These are phyloP conservation scores for Coptodon rendalli DNA, from an alignment of 2,113 vertebrate genomes.

Conservation along the genomic window DNA sequence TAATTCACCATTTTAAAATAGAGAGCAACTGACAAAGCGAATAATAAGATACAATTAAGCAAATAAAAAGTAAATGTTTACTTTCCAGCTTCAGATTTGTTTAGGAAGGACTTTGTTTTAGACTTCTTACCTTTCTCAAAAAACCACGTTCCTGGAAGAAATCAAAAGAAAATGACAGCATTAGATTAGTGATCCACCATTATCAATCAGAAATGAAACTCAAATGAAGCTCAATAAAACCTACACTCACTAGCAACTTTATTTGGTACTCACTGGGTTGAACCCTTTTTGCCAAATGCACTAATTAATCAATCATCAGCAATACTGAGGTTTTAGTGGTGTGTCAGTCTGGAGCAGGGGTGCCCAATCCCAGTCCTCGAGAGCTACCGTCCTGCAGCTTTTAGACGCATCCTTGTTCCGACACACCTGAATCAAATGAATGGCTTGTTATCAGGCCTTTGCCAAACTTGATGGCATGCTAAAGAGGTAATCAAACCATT, in stretches of 20 bases:
- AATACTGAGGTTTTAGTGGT: background rate
- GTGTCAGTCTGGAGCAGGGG: accelerated
- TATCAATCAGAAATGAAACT: background rate
- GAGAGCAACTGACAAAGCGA: background rate
- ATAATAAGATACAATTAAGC: accelerated
- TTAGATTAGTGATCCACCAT: background rate
- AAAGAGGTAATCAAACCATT: too few species aligned
- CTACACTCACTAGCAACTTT: background rate
- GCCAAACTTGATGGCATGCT: too few species aligned
- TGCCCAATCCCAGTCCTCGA: too few species aligned
- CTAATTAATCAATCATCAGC: background rate
- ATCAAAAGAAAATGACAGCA: background rate
- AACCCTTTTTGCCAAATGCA: background rate
- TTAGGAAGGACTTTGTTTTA: background rate
- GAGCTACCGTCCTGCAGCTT: too few species aligned
- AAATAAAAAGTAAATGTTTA: background rate
- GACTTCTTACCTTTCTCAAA: conserved; percentile 46
- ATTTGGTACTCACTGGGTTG: accelerated
- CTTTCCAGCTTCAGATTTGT: background rate
- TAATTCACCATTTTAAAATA: background rate
- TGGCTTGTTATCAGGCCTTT: too few species aligned
- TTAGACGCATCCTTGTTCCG: too few species aligned
- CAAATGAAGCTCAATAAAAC: background rate
- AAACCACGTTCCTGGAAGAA: conserved; percentile 47
- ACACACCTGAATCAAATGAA: too few species aligned